Evolutionary conservation across 2,797 vertebrate species (phyloP).

Genomic region (Scarus forsteni): DNA sequence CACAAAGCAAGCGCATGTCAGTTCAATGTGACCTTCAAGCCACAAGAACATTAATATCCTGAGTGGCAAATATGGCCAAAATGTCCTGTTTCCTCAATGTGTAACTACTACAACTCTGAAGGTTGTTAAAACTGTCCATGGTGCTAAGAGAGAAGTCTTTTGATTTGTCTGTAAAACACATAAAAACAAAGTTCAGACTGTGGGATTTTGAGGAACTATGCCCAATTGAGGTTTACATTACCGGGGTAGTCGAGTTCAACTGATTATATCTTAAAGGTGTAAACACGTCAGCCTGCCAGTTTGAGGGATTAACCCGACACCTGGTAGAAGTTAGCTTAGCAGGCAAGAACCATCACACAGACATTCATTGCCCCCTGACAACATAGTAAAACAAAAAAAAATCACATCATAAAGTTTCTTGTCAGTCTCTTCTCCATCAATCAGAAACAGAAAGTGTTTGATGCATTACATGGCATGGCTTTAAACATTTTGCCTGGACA

Average conservation of each 20-base stretch:
- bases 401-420: not conserved
- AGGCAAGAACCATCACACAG: constrained; percentile 28
- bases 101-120: constrained; percentile 6
- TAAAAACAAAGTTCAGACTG: not conserved
- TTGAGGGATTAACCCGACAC: constrained; percentile 62
- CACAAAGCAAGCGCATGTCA: constrained; percentile 45
- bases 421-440: constrained; percentile 8
- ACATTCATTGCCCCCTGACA: constrained; percentile 9
- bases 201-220: constrained; percentile 9
- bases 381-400: not conserved
- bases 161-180: no score
- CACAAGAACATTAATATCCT: constrained; percentile 32
- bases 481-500: no score
- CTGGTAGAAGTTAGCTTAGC: constrained; percentile 43
- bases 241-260: constrained; percentile 47
- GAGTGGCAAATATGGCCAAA: constrained; percentile 1
- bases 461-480: no score
- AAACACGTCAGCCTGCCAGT: constrained; percentile 43
- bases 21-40: constrained; percentile 7
- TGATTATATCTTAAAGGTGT: constrained; percentile 51
- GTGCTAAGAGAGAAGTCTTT: not conserved
- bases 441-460: not conserved
- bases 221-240: constrained; percentile 40
- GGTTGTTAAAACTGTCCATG: not conserved
- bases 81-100: not conserved